Base-by-base conservation (phyloP, 2,113 vertebrate genomes). In the Lycaon pictus region DNA sequence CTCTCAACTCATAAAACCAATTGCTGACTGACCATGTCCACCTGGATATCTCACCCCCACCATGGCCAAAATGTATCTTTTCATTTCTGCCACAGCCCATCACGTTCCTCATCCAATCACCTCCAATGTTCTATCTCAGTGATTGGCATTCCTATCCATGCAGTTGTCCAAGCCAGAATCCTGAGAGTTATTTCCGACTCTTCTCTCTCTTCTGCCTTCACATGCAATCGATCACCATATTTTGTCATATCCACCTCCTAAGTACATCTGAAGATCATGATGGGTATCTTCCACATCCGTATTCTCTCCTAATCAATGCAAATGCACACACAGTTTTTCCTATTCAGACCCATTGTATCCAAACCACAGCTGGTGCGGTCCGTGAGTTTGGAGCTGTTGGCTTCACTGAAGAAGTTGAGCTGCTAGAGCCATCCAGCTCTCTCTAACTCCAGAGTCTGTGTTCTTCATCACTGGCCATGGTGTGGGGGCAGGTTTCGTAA, bases 401-500 rank as follows among this genome's bases (percentile, higher is more conserved):
- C 65, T 86, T 93, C 51, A 86, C 27, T n/a, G 77, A 95, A 82
- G 37, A 94, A 92, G 25, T 81, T 71, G 29, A 90, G n/a, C 29
- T 89, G 16, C 35, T 58, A 32, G 4, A 60, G 43, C 17, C 76
- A 80, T 48, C 11, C 79, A 82, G 32, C 35, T 69, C 12, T 81
- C 48, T 80, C 19, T 88, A 88, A 22, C 9, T 83, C 23, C 77
- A 88, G 37, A 88, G 51, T 56, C 83, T 87, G 27, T 9, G 56
- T 87, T 65, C 55, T 87, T 51, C 56, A 82, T 56, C 51, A 35
- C 43, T 13, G 12, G 71, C 67, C 9, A n/a, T 48, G 22, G 58
- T 81, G 51, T 13, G 11, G 23, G 56, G 29, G 22, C 25, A 53
- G 63, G 55, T 92, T 48, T 92, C 56, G 16, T 71, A 43, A 15